These are phyloP conservation scores for Aleadryas rufinucha DNA, from an alignment of 2,113 vertebrate genomes.

Conservation along the genomic window DNA sequence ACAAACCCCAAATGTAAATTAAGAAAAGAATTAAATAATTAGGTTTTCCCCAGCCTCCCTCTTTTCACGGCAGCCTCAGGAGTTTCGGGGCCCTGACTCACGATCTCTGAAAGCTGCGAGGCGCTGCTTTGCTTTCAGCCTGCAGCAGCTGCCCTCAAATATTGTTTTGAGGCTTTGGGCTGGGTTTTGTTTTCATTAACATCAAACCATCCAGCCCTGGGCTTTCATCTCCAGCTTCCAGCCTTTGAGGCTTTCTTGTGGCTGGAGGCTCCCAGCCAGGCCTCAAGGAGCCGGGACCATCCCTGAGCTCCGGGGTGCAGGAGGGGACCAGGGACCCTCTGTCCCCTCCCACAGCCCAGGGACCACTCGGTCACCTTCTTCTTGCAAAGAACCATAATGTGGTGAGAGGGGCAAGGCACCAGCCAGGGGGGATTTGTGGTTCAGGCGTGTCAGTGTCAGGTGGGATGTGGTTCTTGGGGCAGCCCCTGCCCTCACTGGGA, in stretches of 20 bases:
- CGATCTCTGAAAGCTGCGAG: not conserved
- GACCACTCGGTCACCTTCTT: not conserved
- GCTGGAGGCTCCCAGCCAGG: not conserved
- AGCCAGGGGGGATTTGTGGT: accelerated
- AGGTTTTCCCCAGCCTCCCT: not conserved
- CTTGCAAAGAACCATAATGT: accelerated
- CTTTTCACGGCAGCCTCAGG: not conserved
- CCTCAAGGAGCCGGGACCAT: accelerated
- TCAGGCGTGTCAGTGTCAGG: not conserved
- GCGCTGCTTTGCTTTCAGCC: not conserved
- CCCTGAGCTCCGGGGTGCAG: not conserved
- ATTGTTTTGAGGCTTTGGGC: not conserved
- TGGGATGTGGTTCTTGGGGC: not conserved
- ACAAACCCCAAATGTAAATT: not conserved
- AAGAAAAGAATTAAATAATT: not conserved
- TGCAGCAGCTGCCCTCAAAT: not conserved
- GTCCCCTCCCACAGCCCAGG: accelerated
- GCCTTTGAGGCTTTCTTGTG: not conserved
- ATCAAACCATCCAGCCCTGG: not conserved
- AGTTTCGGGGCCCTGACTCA: not conserved
- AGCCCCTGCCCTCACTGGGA: not conserved
- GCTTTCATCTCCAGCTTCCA: not conserved
- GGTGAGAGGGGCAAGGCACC: not conserved
- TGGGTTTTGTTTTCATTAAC: not conserved
- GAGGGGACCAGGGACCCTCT: not conserved